Percentiles rank a stretch among this genome's conserved stretches.
Evolutionary conservation across 2,113 vertebrate species (phyloP).

Genomic region (Zosterops borbonicus): DNA sequence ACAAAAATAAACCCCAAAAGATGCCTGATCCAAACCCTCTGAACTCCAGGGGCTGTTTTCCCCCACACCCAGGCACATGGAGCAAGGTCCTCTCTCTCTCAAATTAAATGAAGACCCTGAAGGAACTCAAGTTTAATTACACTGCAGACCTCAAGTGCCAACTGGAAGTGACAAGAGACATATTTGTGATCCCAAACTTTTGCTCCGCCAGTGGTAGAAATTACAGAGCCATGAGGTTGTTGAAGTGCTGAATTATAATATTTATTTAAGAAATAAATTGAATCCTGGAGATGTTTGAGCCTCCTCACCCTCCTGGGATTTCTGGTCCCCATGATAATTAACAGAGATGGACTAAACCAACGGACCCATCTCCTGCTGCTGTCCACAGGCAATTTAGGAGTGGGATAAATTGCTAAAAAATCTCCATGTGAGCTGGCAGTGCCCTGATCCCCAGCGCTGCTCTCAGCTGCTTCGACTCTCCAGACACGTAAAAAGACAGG

Average conservation of each 20-base stretch:
- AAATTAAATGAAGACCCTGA: background rate
- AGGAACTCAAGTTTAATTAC: background rate
- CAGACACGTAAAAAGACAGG: slow-evolving; percentile 33
- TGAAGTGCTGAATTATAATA: background rate
- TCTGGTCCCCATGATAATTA: slow-evolving; percentile 4
- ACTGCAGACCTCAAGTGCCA: background rate
- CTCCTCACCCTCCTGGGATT: background rate
- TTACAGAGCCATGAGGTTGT: background rate
- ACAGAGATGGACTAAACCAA: background rate
- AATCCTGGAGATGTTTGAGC: background rate
- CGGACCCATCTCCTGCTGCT: background rate
- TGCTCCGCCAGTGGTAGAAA: background rate
- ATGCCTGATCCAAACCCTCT: background rate
- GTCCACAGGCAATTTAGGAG: background rate
- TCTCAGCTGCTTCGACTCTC: slow-evolving; percentile 29
- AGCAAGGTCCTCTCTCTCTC: background rate
- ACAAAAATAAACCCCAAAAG: background rate
- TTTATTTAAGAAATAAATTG: background rate
- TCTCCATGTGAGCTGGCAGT: background rate
- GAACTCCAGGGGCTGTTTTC: background rate
- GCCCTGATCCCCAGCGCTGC: background rate
- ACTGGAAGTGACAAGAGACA: background rate
- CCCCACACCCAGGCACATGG: background rate
- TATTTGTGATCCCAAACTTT: background rate
- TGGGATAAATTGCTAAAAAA: background rate